Conservation (phyloP, 2,113 vertebrate species). For the Nansenia antarctica region DNA sequence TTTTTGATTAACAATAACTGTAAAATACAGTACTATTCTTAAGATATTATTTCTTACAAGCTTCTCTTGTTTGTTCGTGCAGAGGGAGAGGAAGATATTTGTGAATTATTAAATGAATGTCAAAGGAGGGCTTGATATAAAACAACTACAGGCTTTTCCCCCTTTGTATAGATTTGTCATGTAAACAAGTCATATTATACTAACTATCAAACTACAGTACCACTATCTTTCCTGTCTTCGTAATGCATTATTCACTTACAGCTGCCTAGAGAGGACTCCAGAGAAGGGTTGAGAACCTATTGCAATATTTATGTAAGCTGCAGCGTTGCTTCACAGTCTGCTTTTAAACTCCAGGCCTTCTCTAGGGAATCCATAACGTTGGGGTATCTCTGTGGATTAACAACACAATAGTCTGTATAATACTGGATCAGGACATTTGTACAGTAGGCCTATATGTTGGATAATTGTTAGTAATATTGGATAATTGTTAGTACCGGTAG, state of each 20-base stretch:
- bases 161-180: no score
- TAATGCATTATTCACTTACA: slow-evolving; percentile 75
- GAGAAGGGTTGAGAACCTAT: slow-evolving; percentile 73
- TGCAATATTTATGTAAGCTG: slow-evolving; percentile 74
- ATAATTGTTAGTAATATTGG: not conserved
- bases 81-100: slow-evolving; percentile 24
- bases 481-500: slow-evolving; percentile 3
- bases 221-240: slow-evolving; percentile 63
- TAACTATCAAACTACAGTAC: slow-evolving; percentile 48
- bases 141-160: no score
- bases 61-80: slow-evolving; percentile 20
- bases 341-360: slow-evolving; percentile 36
- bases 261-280: slow-evolving; percentile 70
- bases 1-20: no score
- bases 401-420: slow-evolving; percentile 15
- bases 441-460: no score
- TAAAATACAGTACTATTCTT: no score
- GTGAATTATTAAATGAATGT: no score
- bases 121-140: no score
- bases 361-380: slow-evolving; percentile 38
- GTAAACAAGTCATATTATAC: no score
- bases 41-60: not conserved
- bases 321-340: slow-evolving; percentile 46
- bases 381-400: slow-evolving; percentile 33
- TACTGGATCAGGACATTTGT: no score